A percentile compares a stretch with the other conserved stretches of the same genome.
Evolutionary conservation across 2,888 invertebrate species (phyloP).

Genomic region (Helicoverpa assulta): DNA sequence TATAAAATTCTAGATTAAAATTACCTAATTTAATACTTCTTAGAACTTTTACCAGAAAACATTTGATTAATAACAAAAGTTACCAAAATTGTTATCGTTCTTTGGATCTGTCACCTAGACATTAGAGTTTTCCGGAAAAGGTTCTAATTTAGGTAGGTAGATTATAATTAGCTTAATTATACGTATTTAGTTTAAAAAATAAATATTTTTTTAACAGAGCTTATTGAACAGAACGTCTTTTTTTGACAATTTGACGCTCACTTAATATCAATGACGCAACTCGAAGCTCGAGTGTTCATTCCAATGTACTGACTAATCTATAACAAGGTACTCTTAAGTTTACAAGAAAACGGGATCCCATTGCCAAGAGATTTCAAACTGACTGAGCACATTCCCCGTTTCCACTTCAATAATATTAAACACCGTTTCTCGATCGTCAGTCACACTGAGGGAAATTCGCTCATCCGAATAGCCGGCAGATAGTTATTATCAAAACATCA

Average conservation of each 20-base stretch:
- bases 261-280: conserved; percentile 28
- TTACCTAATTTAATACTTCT: conserved; percentile 16
- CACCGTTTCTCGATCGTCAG: conserved; percentile 68
- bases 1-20: conserved; percentile 11
- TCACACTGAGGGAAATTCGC: conserved; percentile 70
- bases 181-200: conserved; percentile 10
- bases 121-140: conserved; percentile 27
- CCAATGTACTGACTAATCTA: conserved; percentile 48
- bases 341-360: conserved; percentile 62
- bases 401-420: conserved; percentile 76
- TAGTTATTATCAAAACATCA: conserved; percentile 78
- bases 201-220: conserved; percentile 6
- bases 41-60: conserved; percentile 37
- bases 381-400: conserved; percentile 74
- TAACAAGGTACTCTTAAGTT: conserved; percentile 52
- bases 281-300: conserved; percentile 38
- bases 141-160: conserved; percentile 25
- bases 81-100: background rate
- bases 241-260: conserved; percentile 13
- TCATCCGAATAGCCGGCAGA: conserved; percentile 81
- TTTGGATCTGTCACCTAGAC: background rate
- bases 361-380: conserved; percentile 71
- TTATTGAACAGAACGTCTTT: background rate
- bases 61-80: conserved; percentile 16
- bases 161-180: conserved; percentile 12